phyloP scores from a whole-genome alignment of 2,113 vertebrate genomes.

The Apus apus region DNA sequence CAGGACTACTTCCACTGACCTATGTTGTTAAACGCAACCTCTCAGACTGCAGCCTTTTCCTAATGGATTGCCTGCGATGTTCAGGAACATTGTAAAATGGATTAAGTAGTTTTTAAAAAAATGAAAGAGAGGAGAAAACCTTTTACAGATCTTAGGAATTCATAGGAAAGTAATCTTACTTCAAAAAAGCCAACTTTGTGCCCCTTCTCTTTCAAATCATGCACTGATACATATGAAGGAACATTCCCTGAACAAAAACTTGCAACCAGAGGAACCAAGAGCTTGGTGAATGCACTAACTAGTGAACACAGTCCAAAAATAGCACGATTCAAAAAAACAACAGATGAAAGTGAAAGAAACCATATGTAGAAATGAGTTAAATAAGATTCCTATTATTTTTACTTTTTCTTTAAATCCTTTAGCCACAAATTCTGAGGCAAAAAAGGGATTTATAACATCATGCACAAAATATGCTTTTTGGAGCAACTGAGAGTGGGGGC shows the following conservation, averaged over 20 bases:
- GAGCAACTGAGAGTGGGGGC: neutral
- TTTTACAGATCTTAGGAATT: neutral
- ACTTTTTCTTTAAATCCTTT: neutral
- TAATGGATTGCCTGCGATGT: neutral
- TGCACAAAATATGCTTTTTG: neutral
- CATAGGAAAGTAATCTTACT: neutral
- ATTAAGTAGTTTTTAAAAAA: neutral
- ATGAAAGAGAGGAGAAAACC: accelerated
- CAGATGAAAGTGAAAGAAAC: neutral
- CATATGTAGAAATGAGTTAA: neutral
- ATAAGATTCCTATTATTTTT: neutral
- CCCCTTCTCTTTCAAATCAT: neutral
- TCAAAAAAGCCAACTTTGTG: neutral
- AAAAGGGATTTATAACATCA: neutral
- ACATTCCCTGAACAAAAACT: neutral
- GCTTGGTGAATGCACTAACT: neutral
- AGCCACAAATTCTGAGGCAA: neutral
- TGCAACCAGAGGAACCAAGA: neutral
- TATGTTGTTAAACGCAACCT: neutral
- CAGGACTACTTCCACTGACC: neutral
- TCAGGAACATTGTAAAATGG: neutral
- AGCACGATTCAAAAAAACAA: neutral
- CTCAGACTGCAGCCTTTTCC: neutral
- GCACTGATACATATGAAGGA: neutral
- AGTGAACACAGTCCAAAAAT: neutral